Evolutionary conservation across 2,888 invertebrate species (phyloP).

Genomic region (Andrena fulva): DNA sequence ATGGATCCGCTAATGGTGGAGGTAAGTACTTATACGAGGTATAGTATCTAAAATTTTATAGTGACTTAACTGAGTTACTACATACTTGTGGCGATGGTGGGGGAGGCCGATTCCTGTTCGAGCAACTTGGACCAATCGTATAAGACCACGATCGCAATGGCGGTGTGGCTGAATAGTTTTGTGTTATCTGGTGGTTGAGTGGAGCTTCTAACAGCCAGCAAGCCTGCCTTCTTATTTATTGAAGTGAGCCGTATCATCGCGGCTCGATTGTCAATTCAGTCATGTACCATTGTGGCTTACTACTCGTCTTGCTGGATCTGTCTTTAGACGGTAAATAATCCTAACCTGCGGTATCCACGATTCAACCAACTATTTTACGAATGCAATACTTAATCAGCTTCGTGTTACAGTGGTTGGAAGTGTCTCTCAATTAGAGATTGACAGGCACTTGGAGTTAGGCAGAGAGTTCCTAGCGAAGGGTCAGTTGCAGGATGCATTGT

Average conservation of each 20-base stretch:
- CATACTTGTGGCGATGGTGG: constrained; percentile 24
- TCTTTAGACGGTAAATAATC: constrained; percentile 79
- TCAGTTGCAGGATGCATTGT: constrained; percentile 97
- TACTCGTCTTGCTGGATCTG: constrained; percentile 80
- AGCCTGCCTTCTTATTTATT: constrained; percentile 56
- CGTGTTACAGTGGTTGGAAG: constrained; percentile 88
- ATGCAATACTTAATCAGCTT: constrained; percentile 19
- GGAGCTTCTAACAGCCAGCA: constrained; percentile 59
- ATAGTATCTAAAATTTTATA: constrained; percentile 10
- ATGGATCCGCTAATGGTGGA: too few relatives aligned
- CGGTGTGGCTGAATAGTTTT: constrained; percentile 79
- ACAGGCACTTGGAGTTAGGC: constrained; percentile 97
- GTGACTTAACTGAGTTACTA: neutral
- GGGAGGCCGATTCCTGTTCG: constrained; percentile 39
- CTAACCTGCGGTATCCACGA: constrained; percentile 74
- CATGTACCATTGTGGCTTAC: constrained; percentile 81
- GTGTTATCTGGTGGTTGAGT: constrained; percentile 77
- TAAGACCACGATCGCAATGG: constrained; percentile 85
- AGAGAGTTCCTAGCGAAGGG: constrained; percentile 96
- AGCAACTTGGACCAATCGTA: constrained; percentile 85
- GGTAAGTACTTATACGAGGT: too few relatives aligned
- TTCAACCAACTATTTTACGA: neutral
- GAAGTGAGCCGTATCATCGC: constrained; percentile 32
- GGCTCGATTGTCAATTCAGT: constrained; percentile 56
- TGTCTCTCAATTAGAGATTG: constrained; percentile 91